phyloP scores from a whole-genome alignment of 1,140 invertebrate species.

The Oscheius sp. region DNA sequence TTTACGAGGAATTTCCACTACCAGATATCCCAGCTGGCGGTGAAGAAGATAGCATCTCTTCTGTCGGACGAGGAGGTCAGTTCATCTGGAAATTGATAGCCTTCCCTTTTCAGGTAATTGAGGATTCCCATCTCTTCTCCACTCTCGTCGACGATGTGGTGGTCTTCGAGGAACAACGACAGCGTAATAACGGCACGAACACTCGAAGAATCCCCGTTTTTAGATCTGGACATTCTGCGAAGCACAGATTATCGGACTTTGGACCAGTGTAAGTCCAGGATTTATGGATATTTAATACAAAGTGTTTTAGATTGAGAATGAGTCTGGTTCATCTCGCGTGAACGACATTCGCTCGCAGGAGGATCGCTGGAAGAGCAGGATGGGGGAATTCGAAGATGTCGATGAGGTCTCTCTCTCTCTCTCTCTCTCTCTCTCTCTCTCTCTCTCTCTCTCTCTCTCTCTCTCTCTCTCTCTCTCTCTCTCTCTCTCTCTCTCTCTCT shows the following conservation, averaged over 20 bases:
- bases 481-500: too few relatives aligned
- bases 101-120: background rate
- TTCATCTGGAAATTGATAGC: background rate
- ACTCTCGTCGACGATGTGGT: conserved; percentile 13
- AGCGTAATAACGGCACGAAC: background rate
- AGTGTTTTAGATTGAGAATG: conserved; percentile 12
- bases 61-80: conserved; percentile 3
- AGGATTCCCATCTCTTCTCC: conserved; percentile 10
- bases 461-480: too few relatives aligned
- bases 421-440: background rate
- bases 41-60: conserved; percentile 12
- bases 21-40: conserved; percentile 7
- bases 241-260: background rate
- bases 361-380: conserved; percentile 12
- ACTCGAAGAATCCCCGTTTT: too few relatives aligned
- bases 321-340: background rate
- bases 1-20: too few relatives aligned
- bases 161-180: conserved; percentile 2
- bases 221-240: background rate
- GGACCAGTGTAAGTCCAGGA: conserved; percentile 10
- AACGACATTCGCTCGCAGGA: conserved; percentile 6
- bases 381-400: conserved; percentile 18
- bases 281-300: background rate
- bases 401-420: conserved; percentile 27
- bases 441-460: too few relatives aligned